Evolutionary conservation across 2,888 invertebrate genomes (phyloP), one percentile per base, ranked within the genome.

Genomic region (Drosophila quinaria): DNA sequence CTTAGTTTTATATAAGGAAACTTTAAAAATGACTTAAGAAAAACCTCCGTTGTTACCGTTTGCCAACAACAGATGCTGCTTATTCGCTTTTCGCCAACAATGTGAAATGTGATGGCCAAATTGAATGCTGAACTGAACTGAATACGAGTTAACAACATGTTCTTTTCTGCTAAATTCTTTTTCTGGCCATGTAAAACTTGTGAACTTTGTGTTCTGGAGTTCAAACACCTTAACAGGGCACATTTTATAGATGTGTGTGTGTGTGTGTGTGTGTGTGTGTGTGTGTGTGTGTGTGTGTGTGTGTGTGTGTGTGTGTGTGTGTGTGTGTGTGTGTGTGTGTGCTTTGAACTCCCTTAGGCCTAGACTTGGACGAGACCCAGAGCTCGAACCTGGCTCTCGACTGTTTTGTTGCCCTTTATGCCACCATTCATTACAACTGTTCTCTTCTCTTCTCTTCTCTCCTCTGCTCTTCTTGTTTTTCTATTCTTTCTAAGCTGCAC

Each of bases 171-270:
- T 37, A n/a, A 60, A 42, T 47, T 17, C 25, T 46, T 8, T 42
- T 47, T 13, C 25, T 46, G 10, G 31, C 22, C 59, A 17, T 67
- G 35, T 42, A 25, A 51, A 49, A 42, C 71, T 55, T 51, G 44
- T 74, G 67, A 69, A 69, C 68, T 79, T 82, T 73, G 58, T 65
- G 54, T 31, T 31, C 33, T n/a, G 31, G 47, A 49, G 81, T 81
- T 81, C 81, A 81, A 85, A 79, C 76, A 86, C 76, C 83, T 86
- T 75, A 42, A 22, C 39, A 35, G 37, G n/a, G 33, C 33, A 35
- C 50, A 25, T 46, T n/a, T 29, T 49, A 22, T 22, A 22, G 22
- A 15, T 59, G 19, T 46, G 49, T 13, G 13, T 44, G 31, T 37
- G 22, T 51, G 25, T 60, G 39, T 46, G 41, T 55, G 33, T 46